Conservation (phyloP, 1,140 invertebrate species). For the Zaprionus capensis region DNA sequence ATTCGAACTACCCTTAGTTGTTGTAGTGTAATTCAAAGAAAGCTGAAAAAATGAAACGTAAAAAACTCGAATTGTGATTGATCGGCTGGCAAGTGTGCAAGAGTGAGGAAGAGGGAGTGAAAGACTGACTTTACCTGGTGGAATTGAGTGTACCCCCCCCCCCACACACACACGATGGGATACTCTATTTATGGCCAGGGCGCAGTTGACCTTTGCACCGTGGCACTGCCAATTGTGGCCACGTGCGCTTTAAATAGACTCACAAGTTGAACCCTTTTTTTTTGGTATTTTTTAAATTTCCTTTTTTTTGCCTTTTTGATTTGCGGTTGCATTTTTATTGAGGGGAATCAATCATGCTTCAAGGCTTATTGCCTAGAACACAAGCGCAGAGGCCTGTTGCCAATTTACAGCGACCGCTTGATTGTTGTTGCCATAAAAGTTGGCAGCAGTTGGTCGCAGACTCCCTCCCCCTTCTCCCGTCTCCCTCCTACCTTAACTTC, state of each 20-base stretch:
- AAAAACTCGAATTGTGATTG: conserved; percentile 74
- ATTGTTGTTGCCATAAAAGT: conserved; percentile 31
- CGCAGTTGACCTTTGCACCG: conserved; percentile 41
- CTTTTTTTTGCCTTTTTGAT: conserved; percentile 32
- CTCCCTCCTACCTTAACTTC: background rate
- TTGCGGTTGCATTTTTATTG: conserved; percentile 50
- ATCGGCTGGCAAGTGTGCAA: conserved; percentile 65
- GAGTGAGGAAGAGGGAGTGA: background rate
- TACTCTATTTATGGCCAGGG: conserved; percentile 20
- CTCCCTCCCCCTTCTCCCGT: background rate
- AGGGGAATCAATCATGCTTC: conserved; percentile 62
- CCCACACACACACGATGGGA: background rate
- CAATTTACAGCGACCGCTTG: conserved; percentile 33
- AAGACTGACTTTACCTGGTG: background rate
- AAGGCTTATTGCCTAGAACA: conserved; percentile 44
- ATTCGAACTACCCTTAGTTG: conserved; percentile 2
- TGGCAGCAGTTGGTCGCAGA: background rate
- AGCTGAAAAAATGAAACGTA: conserved; percentile 46
- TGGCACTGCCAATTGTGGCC: conserved; percentile 17
- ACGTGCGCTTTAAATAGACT: conserved; percentile 52
- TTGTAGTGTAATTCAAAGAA: conserved; percentile 25
- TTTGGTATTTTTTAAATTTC: background rate
- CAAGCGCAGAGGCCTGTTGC: conserved; percentile 45
- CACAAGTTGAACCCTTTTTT: conserved; percentile 22
- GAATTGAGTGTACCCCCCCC: background rate